Percentiles rank a stretch among this genome's conserved stretches.
phyloP scores from a whole-genome alignment of 2,113 vertebrate species.

The Nibea coibor region DNA sequence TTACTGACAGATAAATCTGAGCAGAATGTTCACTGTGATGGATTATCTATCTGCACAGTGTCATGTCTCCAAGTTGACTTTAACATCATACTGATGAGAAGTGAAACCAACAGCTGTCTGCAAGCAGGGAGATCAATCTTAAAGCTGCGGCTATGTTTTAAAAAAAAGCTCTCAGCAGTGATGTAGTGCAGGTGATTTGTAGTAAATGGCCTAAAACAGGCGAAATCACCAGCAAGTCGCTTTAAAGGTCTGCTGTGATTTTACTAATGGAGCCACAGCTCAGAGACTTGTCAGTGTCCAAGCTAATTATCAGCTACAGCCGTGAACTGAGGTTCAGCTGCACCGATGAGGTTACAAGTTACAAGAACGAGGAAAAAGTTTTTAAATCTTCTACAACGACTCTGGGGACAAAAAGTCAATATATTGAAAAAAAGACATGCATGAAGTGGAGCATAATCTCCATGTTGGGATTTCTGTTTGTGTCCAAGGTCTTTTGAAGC shows the following conservation, averaged over 20 bases:
- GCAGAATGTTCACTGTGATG: background rate
- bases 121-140: background rate
- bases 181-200: background rate
- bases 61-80: background rate
- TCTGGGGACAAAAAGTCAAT: no score
- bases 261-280: background rate
- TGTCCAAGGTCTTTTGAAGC: no score
- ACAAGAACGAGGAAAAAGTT: no score
- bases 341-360: background rate
- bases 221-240: no score
- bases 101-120: background rate
- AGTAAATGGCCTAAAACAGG: background rate
- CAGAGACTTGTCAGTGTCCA: background rate
- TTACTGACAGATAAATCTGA: background rate
- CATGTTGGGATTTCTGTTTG: no score
- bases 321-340: no score
- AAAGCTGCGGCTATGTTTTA: background rate
- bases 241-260: background rate
- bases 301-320: constrained; percentile 3
- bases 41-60: background rate
- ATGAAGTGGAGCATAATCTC: no score
- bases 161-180: background rate
- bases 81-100: background rate
- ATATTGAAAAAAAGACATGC: no score
- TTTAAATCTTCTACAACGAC: no score